A percentile compares a stretch with the other conserved stretches of the same genome.
Conservation (phyloP, 2,888 invertebrate species). For the Pantelozetes paolii region DNA sequence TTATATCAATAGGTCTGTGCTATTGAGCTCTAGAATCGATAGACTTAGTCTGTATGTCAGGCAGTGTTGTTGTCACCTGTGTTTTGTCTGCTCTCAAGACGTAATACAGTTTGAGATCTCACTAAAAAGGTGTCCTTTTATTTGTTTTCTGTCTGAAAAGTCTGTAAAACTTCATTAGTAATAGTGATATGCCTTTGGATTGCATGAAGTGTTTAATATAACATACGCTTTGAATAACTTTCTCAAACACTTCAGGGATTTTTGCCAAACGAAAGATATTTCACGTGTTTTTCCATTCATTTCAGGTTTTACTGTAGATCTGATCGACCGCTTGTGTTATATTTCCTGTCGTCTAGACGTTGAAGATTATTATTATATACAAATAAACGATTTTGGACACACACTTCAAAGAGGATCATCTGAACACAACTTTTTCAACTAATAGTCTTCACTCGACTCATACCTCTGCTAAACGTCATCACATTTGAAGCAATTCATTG, state of each 20-base stretch:
- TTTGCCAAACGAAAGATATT: background rate
- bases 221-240: background rate
- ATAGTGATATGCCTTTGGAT: background rate
- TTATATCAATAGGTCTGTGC: background rate
- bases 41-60: background rate
- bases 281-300: conserved; percentile 19
- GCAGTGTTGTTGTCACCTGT: conserved; percentile 5
- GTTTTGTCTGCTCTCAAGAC: background rate
- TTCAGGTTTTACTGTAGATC: background rate
- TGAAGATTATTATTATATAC: background rate
- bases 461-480: background rate
- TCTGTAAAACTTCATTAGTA: background rate
- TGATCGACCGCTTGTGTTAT: conserved; percentile 1
- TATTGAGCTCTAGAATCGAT: background rate
- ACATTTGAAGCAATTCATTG: background rate
- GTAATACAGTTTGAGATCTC: background rate
- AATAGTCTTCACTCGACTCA: background rate
- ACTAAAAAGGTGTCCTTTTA: conserved; percentile 18
- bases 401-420: conserved; percentile 12
- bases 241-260: background rate
- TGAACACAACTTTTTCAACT: background rate
- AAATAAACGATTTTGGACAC: conserved; percentile 11
- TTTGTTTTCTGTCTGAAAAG: conserved; percentile 32
- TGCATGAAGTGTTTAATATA: background rate
- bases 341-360: conserved; percentile 25